phyloP scores from a whole-genome alignment of 2,888 invertebrate genomes.

The Trisateles emortualis region DNA sequence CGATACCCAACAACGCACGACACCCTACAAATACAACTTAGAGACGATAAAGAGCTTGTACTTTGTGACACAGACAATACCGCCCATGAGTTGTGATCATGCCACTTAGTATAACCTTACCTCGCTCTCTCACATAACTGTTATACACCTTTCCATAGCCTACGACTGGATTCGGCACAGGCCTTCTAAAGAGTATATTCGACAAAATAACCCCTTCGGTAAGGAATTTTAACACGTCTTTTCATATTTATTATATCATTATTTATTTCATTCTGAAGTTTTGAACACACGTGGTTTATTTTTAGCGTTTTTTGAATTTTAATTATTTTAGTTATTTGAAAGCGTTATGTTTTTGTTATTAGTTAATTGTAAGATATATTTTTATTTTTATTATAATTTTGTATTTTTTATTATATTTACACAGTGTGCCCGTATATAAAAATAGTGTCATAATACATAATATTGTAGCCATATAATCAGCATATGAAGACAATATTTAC shows the following conservation, averaged over 20 bases:
- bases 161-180: slow-evolving; percentile 87
- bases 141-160: slow-evolving; percentile 87
- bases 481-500: slow-evolving; percentile 76
- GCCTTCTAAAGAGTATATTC: slow-evolving; percentile 88
- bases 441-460: slow-evolving; percentile 75
- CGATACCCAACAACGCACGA: slow-evolving; percentile 84
- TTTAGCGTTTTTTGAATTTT: slow-evolving; percentile 71
- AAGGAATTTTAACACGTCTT: slow-evolving; percentile 87
- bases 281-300: slow-evolving; percentile 69
- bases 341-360: slow-evolving; percentile 74
- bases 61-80: slow-evolving; percentile 85
- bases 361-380: slow-evolving; percentile 64
- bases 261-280: slow-evolving; percentile 73
- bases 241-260: slow-evolving; percentile 69
- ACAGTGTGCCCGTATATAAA: slow-evolving; percentile 83
- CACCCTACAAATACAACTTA: slow-evolving; percentile 82
- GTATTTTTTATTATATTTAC: slow-evolving; percentile 63
- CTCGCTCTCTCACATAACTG: slow-evolving; percentile 85
- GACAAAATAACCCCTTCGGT: slow-evolving; percentile 88
- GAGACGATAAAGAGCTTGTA: slow-evolving; percentile 86
- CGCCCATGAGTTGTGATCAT: slow-evolving; percentile 78
- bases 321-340: slow-evolving; percentile 67
- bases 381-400: slow-evolving; percentile 61
- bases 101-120: slow-evolving; percentile 80
- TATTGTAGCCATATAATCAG: slow-evolving; percentile 77